A percentile compares a stretch with the other conserved stretches of the same genome.
Evolutionary conservation across 2,113 vertebrate genomes (phyloP).

Genomic region (Phycodurus eques): DNA sequence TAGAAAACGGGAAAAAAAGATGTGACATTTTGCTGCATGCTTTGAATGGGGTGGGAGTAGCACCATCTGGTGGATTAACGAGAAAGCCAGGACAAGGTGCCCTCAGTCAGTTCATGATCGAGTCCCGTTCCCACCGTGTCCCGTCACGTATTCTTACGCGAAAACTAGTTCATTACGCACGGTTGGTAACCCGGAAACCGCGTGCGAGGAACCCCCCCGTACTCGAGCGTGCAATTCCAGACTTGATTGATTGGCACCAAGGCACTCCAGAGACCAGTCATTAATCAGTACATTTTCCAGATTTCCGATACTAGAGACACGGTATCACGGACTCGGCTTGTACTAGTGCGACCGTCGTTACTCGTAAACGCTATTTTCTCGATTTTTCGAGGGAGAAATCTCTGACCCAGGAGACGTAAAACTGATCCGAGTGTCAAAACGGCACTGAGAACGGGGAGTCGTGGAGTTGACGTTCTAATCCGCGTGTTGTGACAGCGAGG

Average conservation of each 20-base stretch:
- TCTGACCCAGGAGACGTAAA: slow-evolving; percentile 32
- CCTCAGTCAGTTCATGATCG: not conserved
- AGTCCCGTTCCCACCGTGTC: not conserved
- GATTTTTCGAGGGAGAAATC: not conserved
- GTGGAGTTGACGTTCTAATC: slow-evolving; percentile 38
- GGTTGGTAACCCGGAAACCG: too few relatives aligned
- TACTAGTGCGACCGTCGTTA: not conserved
- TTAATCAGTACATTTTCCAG: not conserved
- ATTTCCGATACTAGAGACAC: not conserved
- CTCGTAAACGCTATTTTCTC: not conserved
- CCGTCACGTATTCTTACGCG: not conserved
- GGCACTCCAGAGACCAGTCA: not conserved
- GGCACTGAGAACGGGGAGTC: slow-evolving; percentile 1
- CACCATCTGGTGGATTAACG: not conserved
- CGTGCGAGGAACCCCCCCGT: not conserved
- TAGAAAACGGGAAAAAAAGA: not conserved
- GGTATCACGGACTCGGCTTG: not conserved
- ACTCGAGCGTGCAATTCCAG: not conserved
- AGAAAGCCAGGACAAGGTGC: not conserved
- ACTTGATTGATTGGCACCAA: not conserved
- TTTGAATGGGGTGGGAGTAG: not conserved
- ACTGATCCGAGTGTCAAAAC: slow-evolving; percentile 34
- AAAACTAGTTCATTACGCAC: too few relatives aligned
- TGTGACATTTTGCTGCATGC: not conserved
- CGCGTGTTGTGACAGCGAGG: slow-evolving; percentile 70